Conservation (phyloP, 2,797 vertebrate species). For the Karalla daura region DNA sequence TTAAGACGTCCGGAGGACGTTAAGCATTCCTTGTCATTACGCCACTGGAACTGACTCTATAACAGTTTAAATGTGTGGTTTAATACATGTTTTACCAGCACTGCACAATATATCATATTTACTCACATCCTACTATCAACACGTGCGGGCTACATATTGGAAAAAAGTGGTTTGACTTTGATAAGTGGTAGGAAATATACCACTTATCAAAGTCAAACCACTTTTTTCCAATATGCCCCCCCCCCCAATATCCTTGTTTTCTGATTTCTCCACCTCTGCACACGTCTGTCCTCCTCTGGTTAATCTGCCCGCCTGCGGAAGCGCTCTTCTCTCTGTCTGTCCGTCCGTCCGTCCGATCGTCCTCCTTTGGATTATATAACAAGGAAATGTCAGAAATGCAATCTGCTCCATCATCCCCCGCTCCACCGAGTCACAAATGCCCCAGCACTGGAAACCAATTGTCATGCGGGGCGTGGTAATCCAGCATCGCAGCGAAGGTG, state of each 20-base stretch:
- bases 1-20: neutral
- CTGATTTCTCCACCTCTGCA: neutral
- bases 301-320: conserved; percentile 33
- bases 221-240: no score
- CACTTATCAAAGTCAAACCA: no score
- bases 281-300: conserved; percentile 4
- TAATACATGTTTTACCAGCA: neutral
- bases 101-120: no score
- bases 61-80: neutral
- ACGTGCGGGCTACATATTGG: no score
- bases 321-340: no score
- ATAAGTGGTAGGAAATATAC: no score
- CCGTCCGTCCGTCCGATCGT: conserved; percentile 20
- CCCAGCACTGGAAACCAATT: conserved; percentile 39
- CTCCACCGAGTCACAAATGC: conserved; percentile 36
- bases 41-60: neutral
- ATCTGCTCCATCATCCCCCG: conserved; percentile 56
- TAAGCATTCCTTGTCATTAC: neutral
- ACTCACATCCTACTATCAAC: no score
- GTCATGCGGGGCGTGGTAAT: conserved; percentile 23
- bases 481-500: conserved; percentile 30
- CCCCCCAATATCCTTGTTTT: neutral
- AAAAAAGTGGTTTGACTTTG: no score
- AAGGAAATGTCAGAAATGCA: conserved; percentile 52
- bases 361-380: conserved; percentile 62